phyloP scores from a whole-genome alignment of 2,113 vertebrate genomes.

The Pardalotus punctatus region DNA sequence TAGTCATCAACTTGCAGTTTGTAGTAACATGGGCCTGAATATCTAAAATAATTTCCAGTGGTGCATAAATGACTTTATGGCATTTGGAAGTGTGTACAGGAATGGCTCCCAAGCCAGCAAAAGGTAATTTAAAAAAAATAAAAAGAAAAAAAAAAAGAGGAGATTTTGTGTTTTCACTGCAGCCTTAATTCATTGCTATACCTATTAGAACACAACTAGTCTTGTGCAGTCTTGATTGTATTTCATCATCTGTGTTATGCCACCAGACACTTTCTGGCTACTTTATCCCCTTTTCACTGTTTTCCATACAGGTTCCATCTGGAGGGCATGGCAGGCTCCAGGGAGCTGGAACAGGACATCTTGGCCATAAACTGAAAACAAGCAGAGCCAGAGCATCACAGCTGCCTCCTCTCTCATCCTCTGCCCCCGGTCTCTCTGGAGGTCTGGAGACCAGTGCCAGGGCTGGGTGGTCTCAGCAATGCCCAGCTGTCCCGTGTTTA shows the following conservation, averaged over 20 bases:
- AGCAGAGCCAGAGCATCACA: not conserved
- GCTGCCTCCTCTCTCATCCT: not conserved
- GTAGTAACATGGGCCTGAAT: not conserved
- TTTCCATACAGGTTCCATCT: not conserved
- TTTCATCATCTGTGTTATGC: not conserved
- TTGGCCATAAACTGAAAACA: not conserved
- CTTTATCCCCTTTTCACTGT: not conserved
- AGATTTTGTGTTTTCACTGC: not conserved
- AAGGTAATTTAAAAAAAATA: conserved; percentile 4
- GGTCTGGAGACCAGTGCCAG: not conserved
- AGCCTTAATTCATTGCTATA: not conserved
- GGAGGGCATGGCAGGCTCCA: not conserved
- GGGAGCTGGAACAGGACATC: not conserved
- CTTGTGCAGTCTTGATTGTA: not conserved
- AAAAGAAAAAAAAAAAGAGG: not conserved
- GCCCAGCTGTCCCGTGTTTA: not conserved
- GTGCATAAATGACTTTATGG: not conserved
- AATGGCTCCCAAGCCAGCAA: not conserved
- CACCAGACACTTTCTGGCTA: not conserved
- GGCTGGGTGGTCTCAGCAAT: fast-evolving
- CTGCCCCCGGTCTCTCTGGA: not conserved
- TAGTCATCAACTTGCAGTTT: not conserved
- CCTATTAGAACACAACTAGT: not conserved
- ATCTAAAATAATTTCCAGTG: not conserved
- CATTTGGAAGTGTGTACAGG: not conserved